Evolutionary conservation across 2,113 vertebrate species (phyloP), one percentile per base, ranked within the genome.

Genomic region (Notothenia rossii): DNA sequence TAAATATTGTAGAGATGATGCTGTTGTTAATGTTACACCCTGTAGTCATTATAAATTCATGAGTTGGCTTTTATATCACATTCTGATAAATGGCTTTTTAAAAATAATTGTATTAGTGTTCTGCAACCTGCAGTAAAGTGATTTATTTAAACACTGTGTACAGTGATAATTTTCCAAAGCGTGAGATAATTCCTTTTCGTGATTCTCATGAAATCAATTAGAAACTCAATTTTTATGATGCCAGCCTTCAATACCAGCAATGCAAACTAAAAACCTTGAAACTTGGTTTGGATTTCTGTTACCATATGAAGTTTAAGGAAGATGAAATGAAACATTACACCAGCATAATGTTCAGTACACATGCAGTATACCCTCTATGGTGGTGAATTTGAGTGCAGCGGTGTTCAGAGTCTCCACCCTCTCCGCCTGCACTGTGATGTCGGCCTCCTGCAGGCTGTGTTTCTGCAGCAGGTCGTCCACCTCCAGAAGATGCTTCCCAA

Each of bases 391-490:
- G 70, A 99, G 96, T 0, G 98, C 98, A 0, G 96, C 94, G 0
- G 92, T 69, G 0, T 98, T 99, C 79, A 99, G 96, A 0, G 94
- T 96, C 86, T 96, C 92, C 0, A 99, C 97, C 1, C 98, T 91
- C 70, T 98, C 97, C 0, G 95, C 95, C 94, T 99, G 98, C 1
- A 96, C 96, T 0, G 94, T 17, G 5, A 99, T 95, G 82, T 99
- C 98, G 0, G 96, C 97, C 74, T 99, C 98, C 88, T 98, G 94
- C 17, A 99, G 92, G 43, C 92, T 90, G 0, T 98, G 98, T 70
- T 99, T 98, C 95, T 99, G 98, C 79, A 99, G 91, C 10, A 99
- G 91, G 83, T 99, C 98, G 1, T 97, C 98, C 0, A 98, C 97
- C 90, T 99, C 97, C 83, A 98, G 93, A 7, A 99, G 96, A 50